phyloP scores from a whole-genome alignment of 1,140 invertebrate species.

The Dufourea novaeangliae region DNA sequence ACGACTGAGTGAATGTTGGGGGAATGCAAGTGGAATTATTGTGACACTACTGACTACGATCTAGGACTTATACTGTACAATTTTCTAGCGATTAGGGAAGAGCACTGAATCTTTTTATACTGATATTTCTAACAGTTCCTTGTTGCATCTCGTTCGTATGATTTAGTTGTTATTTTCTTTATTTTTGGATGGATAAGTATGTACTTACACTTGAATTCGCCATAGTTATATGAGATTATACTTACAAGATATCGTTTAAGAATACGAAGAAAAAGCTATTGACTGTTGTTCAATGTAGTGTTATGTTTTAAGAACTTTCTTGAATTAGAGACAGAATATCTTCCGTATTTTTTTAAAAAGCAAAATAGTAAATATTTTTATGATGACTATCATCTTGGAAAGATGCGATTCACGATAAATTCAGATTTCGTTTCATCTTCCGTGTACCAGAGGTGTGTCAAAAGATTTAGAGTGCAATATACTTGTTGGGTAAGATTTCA shows the following conservation, averaged over 20 bases:
- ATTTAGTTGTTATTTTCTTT: conserved; percentile 63
- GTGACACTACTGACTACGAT: conserved; percentile 63
- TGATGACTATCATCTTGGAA: conserved; percentile 20
- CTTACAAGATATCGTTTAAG: conserved; percentile 50
- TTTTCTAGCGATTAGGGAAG: conserved; percentile 64
- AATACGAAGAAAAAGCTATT: conserved; percentile 41
- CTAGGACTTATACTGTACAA: conserved; percentile 65
- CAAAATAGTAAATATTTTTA: conserved; percentile 48
- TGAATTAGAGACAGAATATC: conserved; percentile 51
- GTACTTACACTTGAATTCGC: conserved; percentile 58
- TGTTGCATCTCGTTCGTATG: conserved; percentile 68
- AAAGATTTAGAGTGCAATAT: conserved; percentile 46
- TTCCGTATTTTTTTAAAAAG: conserved; percentile 56
- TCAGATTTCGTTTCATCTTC: conserved; percentile 9
- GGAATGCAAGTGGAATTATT: conserved; percentile 58
- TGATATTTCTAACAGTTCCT: conserved; percentile 75
- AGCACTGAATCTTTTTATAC: conserved; percentile 75
- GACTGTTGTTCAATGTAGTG: conserved; percentile 52
- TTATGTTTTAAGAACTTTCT: conserved; percentile 56
- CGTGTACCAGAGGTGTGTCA: background rate
- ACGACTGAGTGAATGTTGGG: conserved; percentile 54
- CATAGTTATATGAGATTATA: conserved; percentile 49
- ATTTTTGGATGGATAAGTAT: conserved; percentile 38
- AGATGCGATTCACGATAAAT: conserved; percentile 27
- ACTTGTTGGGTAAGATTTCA: conserved; percentile 3